These are phyloP conservation scores for Frieseomelitta varia DNA, from an alignment of 1,140 invertebrate genomes.

Conservation along the genomic window DNA sequence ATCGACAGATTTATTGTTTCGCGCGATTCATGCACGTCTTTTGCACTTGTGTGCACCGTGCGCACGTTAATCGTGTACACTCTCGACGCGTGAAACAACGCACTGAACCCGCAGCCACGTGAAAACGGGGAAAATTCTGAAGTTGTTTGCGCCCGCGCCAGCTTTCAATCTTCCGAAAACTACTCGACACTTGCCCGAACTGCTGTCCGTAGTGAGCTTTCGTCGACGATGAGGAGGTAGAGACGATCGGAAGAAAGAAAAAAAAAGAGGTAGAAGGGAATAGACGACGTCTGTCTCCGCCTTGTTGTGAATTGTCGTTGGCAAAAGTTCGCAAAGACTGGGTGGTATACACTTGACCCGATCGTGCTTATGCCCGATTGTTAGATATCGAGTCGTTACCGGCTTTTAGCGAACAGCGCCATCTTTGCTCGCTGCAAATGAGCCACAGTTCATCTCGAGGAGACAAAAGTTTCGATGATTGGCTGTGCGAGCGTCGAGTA, in stretches of 20 bases:
- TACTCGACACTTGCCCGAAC: background rate
- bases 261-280: background rate
- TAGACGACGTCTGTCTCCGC: too few relatives aligned
- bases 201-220: background rate
- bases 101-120: background rate
- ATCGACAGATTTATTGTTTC: conserved; percentile 35
- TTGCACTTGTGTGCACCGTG: too few relatives aligned
- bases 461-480: conserved; percentile 50
- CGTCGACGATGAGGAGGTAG: background rate
- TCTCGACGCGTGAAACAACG: conserved; percentile 7
- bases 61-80: background rate
- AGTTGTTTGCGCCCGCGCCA: background rate
- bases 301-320: background rate
- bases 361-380: background rate
- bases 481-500: conserved; percentile 21
- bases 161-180: background rate
- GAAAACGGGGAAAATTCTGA: conserved; percentile 20
- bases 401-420: background rate
- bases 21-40: background rate
- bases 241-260: background rate
- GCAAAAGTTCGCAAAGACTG: background rate
- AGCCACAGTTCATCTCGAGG: background rate
- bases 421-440: conserved; percentile 30
- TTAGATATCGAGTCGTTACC: background rate
- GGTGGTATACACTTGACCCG: conserved; percentile 1